Evolutionary conservation across 2,113 vertebrate species (phyloP).

Genomic region (Oceanodroma tethys): DNA sequence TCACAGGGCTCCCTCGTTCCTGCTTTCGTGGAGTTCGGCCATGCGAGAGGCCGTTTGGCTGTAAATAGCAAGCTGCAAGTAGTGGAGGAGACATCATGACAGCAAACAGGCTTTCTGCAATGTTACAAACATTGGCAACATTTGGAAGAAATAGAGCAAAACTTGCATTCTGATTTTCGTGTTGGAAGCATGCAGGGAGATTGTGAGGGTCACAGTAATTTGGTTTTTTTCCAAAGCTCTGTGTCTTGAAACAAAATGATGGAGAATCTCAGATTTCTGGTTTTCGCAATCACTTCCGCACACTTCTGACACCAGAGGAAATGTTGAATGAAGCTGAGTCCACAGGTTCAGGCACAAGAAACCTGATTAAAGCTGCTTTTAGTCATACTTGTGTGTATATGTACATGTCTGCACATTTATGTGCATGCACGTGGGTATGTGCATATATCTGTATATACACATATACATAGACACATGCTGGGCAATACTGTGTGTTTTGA

Average conservation of each 20-base stretch:
- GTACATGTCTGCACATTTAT: neutral
- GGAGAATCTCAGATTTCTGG: neutral
- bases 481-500: neutral
- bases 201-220: accelerated
- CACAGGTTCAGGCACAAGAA: neutral
- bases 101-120: neutral
- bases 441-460: too few species aligned
- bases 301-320: neutral
- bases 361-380: neutral
- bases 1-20: neutral
- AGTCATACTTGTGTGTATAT: neutral
- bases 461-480: accelerated
- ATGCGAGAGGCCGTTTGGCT: accelerated
- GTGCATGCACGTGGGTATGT: accelerated
- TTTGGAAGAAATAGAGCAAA: neutral
- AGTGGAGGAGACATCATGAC: too few species aligned
- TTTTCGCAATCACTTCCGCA: neutral
- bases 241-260: accelerated
- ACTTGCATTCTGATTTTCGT: neutral
- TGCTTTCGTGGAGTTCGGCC: neutral
- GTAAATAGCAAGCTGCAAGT: neutral
- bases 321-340: neutral
- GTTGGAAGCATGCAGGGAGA: neutral
- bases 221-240: neutral
- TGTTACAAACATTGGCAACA: accelerated